phyloP scores from a whole-genome alignment of 2,113 vertebrate species.

The Pelecanus crispus region DNA sequence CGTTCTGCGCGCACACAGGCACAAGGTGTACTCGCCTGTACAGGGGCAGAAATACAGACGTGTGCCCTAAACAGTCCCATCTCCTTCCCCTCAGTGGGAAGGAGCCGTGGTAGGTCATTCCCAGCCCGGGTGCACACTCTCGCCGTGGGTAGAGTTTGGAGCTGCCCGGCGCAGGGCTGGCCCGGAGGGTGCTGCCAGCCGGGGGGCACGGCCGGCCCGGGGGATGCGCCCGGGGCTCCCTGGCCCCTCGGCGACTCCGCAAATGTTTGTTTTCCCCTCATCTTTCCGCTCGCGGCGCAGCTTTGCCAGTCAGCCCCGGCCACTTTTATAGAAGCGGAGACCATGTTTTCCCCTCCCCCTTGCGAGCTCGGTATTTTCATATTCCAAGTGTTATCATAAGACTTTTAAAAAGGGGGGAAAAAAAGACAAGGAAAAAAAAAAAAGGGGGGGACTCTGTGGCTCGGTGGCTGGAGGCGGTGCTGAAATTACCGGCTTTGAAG shows the following conservation, averaged over 20 bases:
- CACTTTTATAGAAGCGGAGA: constrained; percentile 31
- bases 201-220: background rate
- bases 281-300: background rate
- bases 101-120: background rate
- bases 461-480: constrained; percentile 73
- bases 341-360: constrained; percentile 8
- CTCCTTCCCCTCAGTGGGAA: background rate
- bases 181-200: background rate
- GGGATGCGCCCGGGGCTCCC: background rate
- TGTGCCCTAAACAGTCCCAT: background rate
- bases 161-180: background rate
- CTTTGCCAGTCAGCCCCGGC: background rate
- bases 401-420: background rate
- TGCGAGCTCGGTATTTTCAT: constrained; percentile 27
- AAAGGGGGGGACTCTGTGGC: background rate
- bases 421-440: background rate
- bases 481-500: constrained; percentile 77
- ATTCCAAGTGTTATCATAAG: constrained; percentile 70
- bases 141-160: background rate
- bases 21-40: background rate
- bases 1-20: background rate
- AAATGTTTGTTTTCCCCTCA: background rate
- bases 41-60: background rate
- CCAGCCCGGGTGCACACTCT: background rate
- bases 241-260: background rate